phyloP scores from a whole-genome alignment of 1,140 invertebrate genomes.

The Venustaconcha ellipsiformis region DNA sequence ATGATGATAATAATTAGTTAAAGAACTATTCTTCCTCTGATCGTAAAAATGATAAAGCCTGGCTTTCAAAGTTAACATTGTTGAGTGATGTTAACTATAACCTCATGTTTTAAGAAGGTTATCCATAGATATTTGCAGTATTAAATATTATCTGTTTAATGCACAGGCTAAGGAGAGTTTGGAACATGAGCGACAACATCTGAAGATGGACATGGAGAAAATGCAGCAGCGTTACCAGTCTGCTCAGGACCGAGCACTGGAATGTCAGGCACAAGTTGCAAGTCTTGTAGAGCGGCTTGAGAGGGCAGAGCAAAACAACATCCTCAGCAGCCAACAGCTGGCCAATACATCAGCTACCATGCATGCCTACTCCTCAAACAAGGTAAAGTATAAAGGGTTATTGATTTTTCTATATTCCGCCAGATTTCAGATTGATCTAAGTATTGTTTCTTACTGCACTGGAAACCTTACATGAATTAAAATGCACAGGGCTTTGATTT shows the following conservation, averaged over 20 bases:
- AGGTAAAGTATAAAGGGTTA: conserved; percentile 34
- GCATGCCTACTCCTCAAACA: conserved; percentile 43
- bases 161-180: conserved; percentile 48
- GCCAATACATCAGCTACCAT: conserved; percentile 50
- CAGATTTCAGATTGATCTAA: no score
- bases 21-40: no score
- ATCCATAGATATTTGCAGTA: background rate
- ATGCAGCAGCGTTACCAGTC: conserved; percentile 43
- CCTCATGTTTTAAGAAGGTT: no score
- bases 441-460: no score
- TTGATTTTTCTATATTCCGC: no score
- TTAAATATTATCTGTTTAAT: background rate
- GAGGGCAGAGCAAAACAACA: conserved; percentile 43
- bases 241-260: conserved; percentile 50
- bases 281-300: conserved; percentile 50
- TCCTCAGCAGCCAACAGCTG: conserved; percentile 47
- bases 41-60: no score
- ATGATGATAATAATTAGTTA: no score
- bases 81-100: no score
- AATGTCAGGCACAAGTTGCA: conserved; percentile 49
- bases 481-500: no score
- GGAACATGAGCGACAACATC: conserved; percentile 46
- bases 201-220: conserved; percentile 53
- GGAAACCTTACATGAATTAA: no score
- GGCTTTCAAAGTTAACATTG: no score